A percentile compares a stretch with the other conserved stretches of the same genome.
phyloP scores from a whole-genome alignment of 1,140 invertebrate species.

The Hyles euphorbiae region DNA sequence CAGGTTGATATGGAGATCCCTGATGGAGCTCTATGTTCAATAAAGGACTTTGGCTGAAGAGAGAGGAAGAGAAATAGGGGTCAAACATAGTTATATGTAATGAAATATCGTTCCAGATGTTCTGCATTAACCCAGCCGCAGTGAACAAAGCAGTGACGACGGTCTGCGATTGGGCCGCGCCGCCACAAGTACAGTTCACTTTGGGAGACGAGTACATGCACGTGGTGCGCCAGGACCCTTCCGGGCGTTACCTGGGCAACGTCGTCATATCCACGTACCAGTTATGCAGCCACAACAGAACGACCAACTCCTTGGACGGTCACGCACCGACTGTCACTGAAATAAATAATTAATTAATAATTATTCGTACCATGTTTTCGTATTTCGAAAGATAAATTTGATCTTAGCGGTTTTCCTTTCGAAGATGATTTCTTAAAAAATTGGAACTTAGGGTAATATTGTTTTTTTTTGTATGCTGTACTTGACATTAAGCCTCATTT shows the following conservation, averaged over 20 bases:
- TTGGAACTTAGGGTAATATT: background rate
- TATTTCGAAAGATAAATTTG: too few relatives aligned
- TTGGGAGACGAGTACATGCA: conserved; percentile 57
- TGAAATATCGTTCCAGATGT: conserved; percentile 36
- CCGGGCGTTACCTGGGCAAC: conserved; percentile 43
- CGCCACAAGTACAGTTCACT: conserved; percentile 53
- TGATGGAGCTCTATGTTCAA: too few relatives aligned
- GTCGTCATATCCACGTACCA: conserved; percentile 59
- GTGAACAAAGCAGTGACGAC: conserved; percentile 46
- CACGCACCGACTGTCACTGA: conserved; percentile 1
- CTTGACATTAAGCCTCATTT: background rate
- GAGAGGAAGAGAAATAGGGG: too few relatives aligned
- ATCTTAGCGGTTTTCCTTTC: too few relatives aligned
- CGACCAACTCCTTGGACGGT: conserved; percentile 1
- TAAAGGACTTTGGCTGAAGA: too few relatives aligned
- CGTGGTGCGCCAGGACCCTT: conserved; percentile 53
- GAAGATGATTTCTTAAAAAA: background rate
- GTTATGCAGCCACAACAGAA: conserved; percentile 48
- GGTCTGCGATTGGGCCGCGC: conserved; percentile 58
- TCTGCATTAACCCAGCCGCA: conserved; percentile 45
- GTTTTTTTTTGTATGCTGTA: background rate
- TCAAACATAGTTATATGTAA: too few relatives aligned
- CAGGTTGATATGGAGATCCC: too few relatives aligned
- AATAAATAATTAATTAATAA: conserved; percentile 1
- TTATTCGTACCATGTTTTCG: background rate